Conservation (phyloP, 2,113 vertebrate species). For the Hemiprocne comata region DNA sequence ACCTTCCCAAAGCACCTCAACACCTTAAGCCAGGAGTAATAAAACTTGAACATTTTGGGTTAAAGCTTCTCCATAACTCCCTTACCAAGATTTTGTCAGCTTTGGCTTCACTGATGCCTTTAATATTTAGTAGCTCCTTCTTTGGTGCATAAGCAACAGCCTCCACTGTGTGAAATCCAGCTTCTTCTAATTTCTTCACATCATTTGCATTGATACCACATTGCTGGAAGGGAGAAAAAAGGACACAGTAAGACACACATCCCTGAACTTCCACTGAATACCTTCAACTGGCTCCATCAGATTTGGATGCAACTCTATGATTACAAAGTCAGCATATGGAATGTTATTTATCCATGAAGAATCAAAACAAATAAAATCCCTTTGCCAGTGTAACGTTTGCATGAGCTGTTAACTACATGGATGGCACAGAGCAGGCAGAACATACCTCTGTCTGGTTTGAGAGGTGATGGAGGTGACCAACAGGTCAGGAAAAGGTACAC, state of each 20-base stretch:
- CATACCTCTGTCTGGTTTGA: neutral
- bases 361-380: neutral
- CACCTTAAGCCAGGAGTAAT: neutral
- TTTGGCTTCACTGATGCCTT: constrained; percentile 97
- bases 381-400: neutral
- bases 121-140: constrained; percentile 95
- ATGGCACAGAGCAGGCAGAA: neutral
- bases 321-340: neutral
- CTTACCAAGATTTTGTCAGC: constrained; percentile 95
- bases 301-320: neutral
- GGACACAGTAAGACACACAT: neutral
- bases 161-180: constrained; percentile 96
- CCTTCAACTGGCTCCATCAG: neutral
- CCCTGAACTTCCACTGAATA: neutral
- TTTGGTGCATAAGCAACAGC: constrained; percentile 95
- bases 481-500: fast-evolving
- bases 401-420: neutral
- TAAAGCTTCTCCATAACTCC: neutral
- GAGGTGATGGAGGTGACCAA: neutral
- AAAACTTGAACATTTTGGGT: neutral
- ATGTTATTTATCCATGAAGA: no score
- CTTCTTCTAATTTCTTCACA: constrained; percentile 95
- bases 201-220: constrained; percentile 92
- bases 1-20: neutral
- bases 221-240: constrained; percentile 77